Evolutionary conservation across 1,140 invertebrate species (phyloP), one percentile per base, ranked within the genome.

Genomic region (Drosophila malerkotliana): DNA sequence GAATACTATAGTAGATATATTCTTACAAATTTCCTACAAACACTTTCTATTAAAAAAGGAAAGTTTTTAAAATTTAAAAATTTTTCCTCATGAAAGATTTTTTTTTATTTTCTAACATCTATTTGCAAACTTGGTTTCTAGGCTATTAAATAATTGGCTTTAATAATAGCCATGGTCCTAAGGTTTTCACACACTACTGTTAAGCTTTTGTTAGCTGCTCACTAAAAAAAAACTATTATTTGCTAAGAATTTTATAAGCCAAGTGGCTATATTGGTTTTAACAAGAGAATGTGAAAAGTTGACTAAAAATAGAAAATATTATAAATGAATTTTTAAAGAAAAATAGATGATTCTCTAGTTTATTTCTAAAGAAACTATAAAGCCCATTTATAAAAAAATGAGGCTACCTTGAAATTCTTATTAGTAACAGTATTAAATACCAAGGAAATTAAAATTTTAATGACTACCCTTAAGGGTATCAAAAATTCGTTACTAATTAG

Each of bases 401-500:
- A 18, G 18, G 18, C 18, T 18, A 18, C 18, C 18, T 18, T 18
- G 18, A 18, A 18, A 18, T 18, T 18, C 18, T 18, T 18, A 1
- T 18, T 18, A 1, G 18, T 18, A 18, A 18, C 18, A 18, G 18
- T 18, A 21, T 21, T 3, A 21, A 21, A 21, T 21, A 21, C 21
- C 21, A 21, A 21, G 3, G 3, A 7, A 28, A 5, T 28, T 6
- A 6, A 28, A 28, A 28, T 6, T 28, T 28, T 28, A 28, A 28
- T 28, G 4, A 28, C 6, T 7, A 6, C 26, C 26, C 26, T 1
- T 3, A 55, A 44, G 49, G 49, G 58, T 71, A 75, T 72, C 21
- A 21, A 37, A 39, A 41, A 6, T 56, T 61, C 73, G 72, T 66
- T 68, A 58, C 41, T 47, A 54, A 18, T 37, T 34, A 1, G 6